Evolutionary conservation across 2,113 vertebrate genomes (phyloP).

Genomic region (Sterna hirundo): DNA sequence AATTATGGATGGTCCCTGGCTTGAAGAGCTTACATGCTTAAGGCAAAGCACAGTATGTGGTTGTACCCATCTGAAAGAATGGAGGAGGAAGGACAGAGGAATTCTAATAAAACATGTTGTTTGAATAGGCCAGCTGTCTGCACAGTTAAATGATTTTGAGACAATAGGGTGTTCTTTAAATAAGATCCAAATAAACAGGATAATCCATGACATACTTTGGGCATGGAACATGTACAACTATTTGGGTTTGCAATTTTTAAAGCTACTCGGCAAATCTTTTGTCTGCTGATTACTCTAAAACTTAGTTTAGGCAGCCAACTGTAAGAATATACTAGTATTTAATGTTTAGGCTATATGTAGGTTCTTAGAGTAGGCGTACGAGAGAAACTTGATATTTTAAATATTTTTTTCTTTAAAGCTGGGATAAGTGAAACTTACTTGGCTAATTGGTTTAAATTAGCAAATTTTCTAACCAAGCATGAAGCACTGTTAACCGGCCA

Average conservation of each 20-base stretch:
- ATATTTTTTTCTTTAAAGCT: slow-evolving; percentile 8
- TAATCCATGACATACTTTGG: slow-evolving; percentile 61
- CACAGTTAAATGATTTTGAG: slow-evolving; percentile 67
- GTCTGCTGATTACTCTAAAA: neutral
- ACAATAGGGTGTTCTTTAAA: slow-evolving; percentile 68
- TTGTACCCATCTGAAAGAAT: slow-evolving; percentile 67
- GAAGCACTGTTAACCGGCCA: slow-evolving; percentile 59
- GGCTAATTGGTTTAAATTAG: slow-evolving; percentile 69
- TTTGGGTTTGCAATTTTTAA: slow-evolving; percentile 23
- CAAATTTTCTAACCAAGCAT: slow-evolving; percentile 62
- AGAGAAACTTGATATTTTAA: neutral
- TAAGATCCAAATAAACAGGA: slow-evolving; percentile 65
- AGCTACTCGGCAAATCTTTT: slow-evolving; percentile 14
- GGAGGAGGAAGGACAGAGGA: slow-evolving; percentile 67
- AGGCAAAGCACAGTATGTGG: slow-evolving; percentile 68
- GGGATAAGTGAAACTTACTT: slow-evolving; percentile 36
- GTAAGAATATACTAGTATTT: neutral
- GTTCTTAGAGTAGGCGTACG: neutral
- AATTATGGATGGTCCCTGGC: slow-evolving; percentile 63
- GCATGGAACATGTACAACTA: slow-evolving; percentile 46
- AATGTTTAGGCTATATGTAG: neutral
- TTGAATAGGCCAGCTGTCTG: slow-evolving; percentile 71
- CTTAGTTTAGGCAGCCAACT: neutral
- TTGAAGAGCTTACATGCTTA: slow-evolving; percentile 64
- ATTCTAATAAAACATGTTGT: slow-evolving; percentile 69